These are phyloP conservation scores for Aeoliscus strigatus DNA, from an alignment of 2,797 vertebrate species.

Conservation along the genomic window DNA sequence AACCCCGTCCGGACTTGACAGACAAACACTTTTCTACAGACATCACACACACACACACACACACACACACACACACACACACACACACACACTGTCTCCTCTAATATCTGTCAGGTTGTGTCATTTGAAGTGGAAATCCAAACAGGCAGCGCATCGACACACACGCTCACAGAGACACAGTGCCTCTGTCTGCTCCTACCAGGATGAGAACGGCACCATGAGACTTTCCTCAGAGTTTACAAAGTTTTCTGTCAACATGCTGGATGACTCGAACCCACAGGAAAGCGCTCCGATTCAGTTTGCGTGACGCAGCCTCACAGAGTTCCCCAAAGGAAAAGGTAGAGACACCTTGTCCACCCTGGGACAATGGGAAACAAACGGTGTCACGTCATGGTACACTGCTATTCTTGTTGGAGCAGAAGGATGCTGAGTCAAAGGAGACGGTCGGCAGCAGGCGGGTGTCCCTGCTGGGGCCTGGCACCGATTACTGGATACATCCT, in stretches of 20 bases:
- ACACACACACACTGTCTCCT: slow-evolving; percentile 21
- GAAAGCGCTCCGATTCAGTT: slow-evolving; percentile 19
- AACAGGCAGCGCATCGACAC: slow-evolving; percentile 2
- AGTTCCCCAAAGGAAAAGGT: slow-evolving; percentile 31
- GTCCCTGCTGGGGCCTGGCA: slow-evolving; percentile 30
- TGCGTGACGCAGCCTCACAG: slow-evolving; percentile 8
- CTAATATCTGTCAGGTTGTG: slow-evolving; percentile 29
- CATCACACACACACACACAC: too few relatives aligned
- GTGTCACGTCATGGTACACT: slow-evolving; percentile 36
- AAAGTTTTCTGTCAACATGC: background rate
- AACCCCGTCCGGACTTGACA: slow-evolving; percentile 23
- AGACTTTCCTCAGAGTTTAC: slow-evolving; percentile 24
- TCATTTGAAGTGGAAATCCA: slow-evolving; percentile 24
- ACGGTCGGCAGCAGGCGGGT: slow-evolving; percentile 19
- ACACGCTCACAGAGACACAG: slow-evolving; percentile 2
- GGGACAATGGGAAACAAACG: slow-evolving; percentile 55
- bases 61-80: too few relatives aligned
- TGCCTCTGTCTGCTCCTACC: too few relatives aligned
- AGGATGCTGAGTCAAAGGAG: slow-evolving; percentile 30
- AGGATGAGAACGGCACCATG: slow-evolving; percentile 10
- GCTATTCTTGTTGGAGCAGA: slow-evolving; percentile 21
- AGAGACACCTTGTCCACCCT: slow-evolving; percentile 60
- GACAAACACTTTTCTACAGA: slow-evolving; percentile 21
- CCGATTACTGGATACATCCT: slow-evolving; percentile 17
- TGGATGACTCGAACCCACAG: too few relatives aligned